These are phyloP conservation scores for Aspidiotus destructor DNA, from an alignment of 2,888 invertebrate species.

Conservation along the genomic window DNA sequence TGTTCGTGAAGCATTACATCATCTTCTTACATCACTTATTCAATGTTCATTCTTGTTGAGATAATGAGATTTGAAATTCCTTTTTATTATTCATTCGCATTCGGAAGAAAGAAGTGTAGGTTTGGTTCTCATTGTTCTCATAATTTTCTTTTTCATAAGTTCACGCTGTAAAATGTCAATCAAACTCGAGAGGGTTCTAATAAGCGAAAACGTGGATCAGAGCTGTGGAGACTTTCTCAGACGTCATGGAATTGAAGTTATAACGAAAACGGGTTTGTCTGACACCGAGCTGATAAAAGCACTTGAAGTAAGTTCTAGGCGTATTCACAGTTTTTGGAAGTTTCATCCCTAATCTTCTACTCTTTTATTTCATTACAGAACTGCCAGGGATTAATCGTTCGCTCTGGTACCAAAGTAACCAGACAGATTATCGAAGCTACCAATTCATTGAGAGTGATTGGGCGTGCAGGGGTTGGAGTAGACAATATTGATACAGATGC, in stretches of 20 bases:
- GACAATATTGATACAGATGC: conserved; percentile 91
- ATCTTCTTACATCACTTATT: no score
- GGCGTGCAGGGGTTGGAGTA: conserved; percentile 95
- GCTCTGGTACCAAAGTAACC: conserved; percentile 91
- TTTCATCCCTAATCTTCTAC: background rate
- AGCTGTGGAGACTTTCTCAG: conserved; percentile 73
- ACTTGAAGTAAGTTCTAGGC: conserved; percentile 57
- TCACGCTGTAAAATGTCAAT: conserved; percentile 40
- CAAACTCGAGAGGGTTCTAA: conserved; percentile 67
- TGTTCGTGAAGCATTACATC: no score
- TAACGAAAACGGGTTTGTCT: conserved; percentile 63
- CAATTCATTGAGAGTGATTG: conserved; percentile 71
- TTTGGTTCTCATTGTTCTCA: no score
- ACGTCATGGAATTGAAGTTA: conserved; percentile 66
- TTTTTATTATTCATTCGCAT: background rate
- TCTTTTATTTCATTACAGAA: conserved; percentile 50
- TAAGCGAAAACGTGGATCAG: conserved; percentile 85
- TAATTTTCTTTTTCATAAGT: no score
- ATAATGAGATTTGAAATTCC: no score
- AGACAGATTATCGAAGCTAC: conserved; percentile 66
- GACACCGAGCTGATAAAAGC: conserved; percentile 65
- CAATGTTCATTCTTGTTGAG: no score
- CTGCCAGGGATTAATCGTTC: conserved; percentile 81
- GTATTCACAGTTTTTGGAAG: background rate
- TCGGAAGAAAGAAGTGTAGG: background rate